These are phyloP conservation scores for Amphiprion ocellaris DNA, from an alignment of 2,113 vertebrate species.

Conservation along the genomic window DNA sequence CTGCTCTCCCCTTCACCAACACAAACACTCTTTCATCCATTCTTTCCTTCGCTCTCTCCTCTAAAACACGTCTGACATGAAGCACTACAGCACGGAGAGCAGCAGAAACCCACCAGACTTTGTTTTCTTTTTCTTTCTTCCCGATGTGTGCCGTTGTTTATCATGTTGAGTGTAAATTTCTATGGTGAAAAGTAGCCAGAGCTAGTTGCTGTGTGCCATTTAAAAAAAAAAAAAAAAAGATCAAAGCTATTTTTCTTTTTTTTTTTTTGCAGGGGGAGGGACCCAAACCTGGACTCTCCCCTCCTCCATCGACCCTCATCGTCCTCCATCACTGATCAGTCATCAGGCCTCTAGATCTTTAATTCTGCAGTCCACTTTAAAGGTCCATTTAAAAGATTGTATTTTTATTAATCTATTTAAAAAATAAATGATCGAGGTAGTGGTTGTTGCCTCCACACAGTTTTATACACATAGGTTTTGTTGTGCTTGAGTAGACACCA, in stretches of 20 bases:
- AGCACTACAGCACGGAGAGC: constrained; percentile 91
- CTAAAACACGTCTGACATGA: constrained; percentile 84
- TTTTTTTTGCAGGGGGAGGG: constrained; percentile 44
- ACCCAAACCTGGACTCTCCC: constrained; percentile 85
- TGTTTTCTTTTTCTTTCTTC: constrained; percentile 68
- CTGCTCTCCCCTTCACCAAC: constrained; percentile 49
- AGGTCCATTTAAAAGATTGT: constrained; percentile 97
- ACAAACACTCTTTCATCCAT: constrained; percentile 55
- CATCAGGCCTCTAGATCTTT: constrained; percentile 89
- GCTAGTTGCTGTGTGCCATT: constrained; percentile 97
- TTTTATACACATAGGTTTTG: constrained; percentile 97
- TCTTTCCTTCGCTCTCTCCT: constrained; percentile 74
- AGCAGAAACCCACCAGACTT: constrained; percentile 81
- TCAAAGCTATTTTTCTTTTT: constrained; percentile 6
- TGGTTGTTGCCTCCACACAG: constrained; percentile 91
- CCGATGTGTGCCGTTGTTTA: constrained; percentile 93
- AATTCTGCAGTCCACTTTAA: constrained; percentile 91
- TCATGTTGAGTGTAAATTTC: constrained; percentile 96
- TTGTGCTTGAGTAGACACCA: constrained; percentile 98
- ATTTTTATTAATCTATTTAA: constrained; percentile 99
- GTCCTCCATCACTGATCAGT: constrained; percentile 77
- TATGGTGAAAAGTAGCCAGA: constrained; percentile 96
- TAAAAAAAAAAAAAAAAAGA: constrained; percentile 45
- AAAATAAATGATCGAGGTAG: constrained; percentile 90
- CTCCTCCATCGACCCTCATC: constrained; percentile 87